Conservation (phyloP, 2,113 vertebrate genomes). For the Xenopus laevis region DNA sequence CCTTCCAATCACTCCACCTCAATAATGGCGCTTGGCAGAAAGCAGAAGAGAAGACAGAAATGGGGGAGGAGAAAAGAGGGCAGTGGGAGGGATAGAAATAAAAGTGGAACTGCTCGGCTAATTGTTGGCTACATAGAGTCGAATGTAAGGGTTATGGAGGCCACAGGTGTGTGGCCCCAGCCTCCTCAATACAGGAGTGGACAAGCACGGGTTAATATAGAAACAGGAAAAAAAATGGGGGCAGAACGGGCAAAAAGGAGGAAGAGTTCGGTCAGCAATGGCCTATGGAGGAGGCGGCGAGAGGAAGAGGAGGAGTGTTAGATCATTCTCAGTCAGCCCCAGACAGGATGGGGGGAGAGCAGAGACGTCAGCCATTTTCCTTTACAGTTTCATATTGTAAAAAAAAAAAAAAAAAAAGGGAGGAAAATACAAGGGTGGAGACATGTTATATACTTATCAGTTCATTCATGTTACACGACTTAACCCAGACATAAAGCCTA, state of each 20-base stretch:
- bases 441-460: not conserved
- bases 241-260: not conserved
- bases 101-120: slow-evolving; percentile 17
- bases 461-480: too few species aligned
- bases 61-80: slow-evolving; percentile 25
- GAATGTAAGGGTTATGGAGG: not conserved
- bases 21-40: slow-evolving; percentile 76
- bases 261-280: not conserved
- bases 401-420: too few species aligned
- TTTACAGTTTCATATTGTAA: slow-evolving; percentile 55
- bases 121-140: not conserved
- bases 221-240: not conserved
- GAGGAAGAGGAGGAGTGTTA: slow-evolving; percentile 29
- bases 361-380: slow-evolving; percentile 82
- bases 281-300: slow-evolving; percentile 20
- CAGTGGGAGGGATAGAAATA: slow-evolving; percentile 14
- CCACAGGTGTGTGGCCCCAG: not conserved
- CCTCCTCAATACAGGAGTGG: too few species aligned
- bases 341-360: slow-evolving; percentile 60
- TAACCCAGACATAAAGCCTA: too few species aligned
- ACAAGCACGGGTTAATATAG: not conserved
- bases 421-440: slow-evolving; percentile 13
- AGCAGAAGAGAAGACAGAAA: slow-evolving; percentile 52
- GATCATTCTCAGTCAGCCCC: slow-evolving; percentile 54
- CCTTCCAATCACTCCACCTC: slow-evolving; percentile 74